Base-by-base conservation (phyloP, 1,140 invertebrate species). In the Mycetomoellerius zeteki region DNA sequence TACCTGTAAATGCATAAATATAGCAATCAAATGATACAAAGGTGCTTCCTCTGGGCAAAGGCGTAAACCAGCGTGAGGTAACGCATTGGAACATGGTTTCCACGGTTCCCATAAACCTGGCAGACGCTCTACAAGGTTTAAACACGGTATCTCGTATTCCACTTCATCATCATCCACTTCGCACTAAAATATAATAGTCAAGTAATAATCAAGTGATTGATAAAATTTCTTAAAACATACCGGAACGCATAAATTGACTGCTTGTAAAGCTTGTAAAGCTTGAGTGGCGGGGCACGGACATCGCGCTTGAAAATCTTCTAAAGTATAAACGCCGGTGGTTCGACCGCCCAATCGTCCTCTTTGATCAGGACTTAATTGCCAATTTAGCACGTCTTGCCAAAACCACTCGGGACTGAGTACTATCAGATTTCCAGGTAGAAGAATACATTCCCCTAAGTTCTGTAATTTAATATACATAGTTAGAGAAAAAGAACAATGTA, bases 121-220 rank as follows among this genome's bases (percentile, higher is more conserved):
- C 19, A 98, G 93, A 14, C 97, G 96, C 92, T 98, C 97, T 12
- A 97, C 96, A 62, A 97, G 95, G 94, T 98, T 98, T 89, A 98
- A 97, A 91, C 97, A 97, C 1, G 98, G 98, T 93, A 98, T 98
- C 95, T 98, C 98, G 92, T 97, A 98, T 93, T 98, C 97, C 30
- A 97, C 95, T 92, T 97, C 96, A 37, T 96, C 96, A 3, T 96
- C 97, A 67, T 98, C 97, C 43, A 97, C 96, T 84, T 98, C 97
- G 93, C 97, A 97, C 95, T 97, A 86, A 87, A 94, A 95, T 52
- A 43, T 47, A 85, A 62, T 72, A 16, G 0, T 75, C 43, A 50
- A 56, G 0, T 56, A 75, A 75, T 7, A 37, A 69, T 54, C 50
- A 30, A 47, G 60, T 2, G 19, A 50, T 54, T 8, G 8, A 75